These are phyloP conservation scores for Tragulus kanchil DNA, from an alignment of 2,113 vertebrate genomes.

Conservation along the genomic window DNA sequence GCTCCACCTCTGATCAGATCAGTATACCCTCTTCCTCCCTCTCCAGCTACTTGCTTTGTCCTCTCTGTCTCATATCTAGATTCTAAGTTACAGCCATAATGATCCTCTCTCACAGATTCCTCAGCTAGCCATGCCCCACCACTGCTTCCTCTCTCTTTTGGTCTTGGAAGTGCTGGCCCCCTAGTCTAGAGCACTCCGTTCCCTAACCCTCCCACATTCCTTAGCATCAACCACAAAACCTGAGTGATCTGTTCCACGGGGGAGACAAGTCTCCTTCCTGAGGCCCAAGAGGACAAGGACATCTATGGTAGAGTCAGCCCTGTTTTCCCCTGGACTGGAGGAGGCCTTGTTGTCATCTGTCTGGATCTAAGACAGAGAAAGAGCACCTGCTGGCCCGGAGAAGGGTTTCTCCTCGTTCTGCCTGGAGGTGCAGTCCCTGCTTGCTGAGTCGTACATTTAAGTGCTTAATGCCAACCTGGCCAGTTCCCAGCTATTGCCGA, in stretches of 20 bases:
- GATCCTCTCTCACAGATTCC: neutral
- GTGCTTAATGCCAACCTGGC: constrained; percentile 3
- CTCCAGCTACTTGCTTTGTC: neutral
- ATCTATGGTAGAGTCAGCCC: neutral
- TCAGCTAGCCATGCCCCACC: neutral
- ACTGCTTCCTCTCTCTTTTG: neutral
- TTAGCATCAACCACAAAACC: neutral
- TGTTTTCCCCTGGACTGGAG: neutral
- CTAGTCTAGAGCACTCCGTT: neutral
- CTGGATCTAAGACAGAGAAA: constrained; percentile 25
- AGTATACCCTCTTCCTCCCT: neutral
- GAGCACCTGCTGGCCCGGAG: neutral
- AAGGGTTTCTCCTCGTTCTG: neutral
- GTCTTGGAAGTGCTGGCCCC: neutral
- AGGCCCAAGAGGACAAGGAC: neutral
- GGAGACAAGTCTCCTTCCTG: neutral
- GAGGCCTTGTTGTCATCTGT: neutral
- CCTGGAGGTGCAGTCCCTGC: neutral
- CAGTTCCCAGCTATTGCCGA: neutral
- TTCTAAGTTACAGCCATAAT: neutral
- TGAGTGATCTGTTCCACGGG: neutral
- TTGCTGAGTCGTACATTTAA: neutral
- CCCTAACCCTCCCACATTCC: neutral
- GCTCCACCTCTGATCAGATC: neutral
- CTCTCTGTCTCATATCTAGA: neutral